Conservation (phyloP, 2,797 vertebrate genomes). For the Cryptoblepharus egeriae region DNA sequence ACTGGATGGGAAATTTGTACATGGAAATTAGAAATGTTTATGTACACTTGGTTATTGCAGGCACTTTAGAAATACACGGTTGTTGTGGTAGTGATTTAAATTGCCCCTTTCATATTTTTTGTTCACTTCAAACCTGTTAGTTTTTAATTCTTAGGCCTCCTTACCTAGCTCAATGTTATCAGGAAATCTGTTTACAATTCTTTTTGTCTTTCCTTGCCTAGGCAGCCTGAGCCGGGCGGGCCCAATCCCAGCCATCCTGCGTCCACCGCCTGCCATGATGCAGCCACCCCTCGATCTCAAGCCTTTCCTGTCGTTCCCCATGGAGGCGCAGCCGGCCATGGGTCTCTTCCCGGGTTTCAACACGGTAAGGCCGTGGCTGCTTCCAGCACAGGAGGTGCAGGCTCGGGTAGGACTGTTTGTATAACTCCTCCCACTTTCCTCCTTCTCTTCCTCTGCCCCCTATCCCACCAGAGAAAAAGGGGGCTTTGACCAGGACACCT, state of each 20-base stretch:
- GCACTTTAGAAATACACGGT: neutral
- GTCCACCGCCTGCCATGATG: constrained; percentile 84
- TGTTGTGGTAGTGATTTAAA: neutral
- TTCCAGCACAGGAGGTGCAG: constrained; percentile 21
- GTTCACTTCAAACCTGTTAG: neutral
- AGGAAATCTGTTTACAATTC: constrained; percentile 3
- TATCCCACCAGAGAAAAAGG: constrained; percentile 9
- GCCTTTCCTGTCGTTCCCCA: constrained; percentile 88
- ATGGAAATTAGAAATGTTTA: neutral
- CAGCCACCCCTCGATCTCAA: constrained; percentile 92
- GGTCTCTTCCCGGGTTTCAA: constrained; percentile 91
- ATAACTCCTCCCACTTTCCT: constrained; percentile 33
- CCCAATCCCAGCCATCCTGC: constrained; percentile 85
- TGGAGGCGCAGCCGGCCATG: constrained; percentile 86
- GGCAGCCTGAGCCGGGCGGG: constrained; percentile 90
- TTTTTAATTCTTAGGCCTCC: neutral
- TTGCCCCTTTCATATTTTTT: no score
- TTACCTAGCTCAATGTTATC: neutral
- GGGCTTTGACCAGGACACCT: constrained; percentile 1
- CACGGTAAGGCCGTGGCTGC: constrained; percentile 77
- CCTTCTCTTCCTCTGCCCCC: constrained; percentile 1
- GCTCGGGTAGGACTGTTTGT: constrained; percentile 44
- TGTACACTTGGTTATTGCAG: neutral
- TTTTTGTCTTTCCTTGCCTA: constrained; percentile 58
- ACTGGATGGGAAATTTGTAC: neutral